phyloP scores from a whole-genome alignment of 2,113 vertebrate genomes.

The Pollimyrus isidori region DNA sequence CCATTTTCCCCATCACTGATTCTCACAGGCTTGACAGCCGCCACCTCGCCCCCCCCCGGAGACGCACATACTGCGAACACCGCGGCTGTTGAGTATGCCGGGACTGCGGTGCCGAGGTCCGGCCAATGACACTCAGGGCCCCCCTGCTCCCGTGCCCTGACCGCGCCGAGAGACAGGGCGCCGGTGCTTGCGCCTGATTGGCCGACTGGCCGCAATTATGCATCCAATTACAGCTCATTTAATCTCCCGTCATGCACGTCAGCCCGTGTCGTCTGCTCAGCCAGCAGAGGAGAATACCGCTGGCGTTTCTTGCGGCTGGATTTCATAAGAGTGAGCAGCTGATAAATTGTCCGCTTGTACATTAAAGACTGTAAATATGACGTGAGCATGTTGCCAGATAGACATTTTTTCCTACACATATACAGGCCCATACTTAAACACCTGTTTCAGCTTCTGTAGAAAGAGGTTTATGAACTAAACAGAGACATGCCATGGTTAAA shows the following conservation, averaged over 20 bases:
- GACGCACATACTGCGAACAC: neutral
- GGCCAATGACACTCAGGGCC: neutral
- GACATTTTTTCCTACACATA: neutral
- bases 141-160: neutral
- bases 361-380: neutral
- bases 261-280: neutral
- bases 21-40: neutral
- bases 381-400: neutral
- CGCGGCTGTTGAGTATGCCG: neutral
- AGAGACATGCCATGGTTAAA: neutral
- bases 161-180: neutral
- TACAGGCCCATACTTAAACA: neutral
- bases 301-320: neutral
- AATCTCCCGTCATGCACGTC: neutral
- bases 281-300: neutral
- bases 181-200: neutral
- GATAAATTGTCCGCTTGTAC: neutral
- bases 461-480: neutral
- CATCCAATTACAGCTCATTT: neutral
- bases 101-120: neutral
- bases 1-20: constrained; percentile 12
- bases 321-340: neutral
- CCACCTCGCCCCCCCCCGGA: neutral
- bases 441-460: neutral
- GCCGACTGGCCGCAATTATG: neutral